Conservation (phyloP, 1,140 invertebrate genomes). For the Psix sp. region DNA sequence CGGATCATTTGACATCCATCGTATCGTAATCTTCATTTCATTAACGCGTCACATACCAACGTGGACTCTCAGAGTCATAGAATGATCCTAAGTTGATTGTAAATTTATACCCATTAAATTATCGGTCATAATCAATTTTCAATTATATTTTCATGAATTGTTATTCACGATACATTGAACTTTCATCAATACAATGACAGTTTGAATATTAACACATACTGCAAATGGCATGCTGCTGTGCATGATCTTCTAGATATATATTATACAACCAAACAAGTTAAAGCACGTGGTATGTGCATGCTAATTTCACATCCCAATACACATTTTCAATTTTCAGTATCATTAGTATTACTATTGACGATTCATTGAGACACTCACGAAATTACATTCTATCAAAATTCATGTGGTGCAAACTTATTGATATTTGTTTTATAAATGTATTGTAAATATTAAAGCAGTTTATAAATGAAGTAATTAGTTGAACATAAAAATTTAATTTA, state of each 20-base stretch:
- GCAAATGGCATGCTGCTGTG: conserved; percentile 67
- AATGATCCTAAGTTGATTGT: no score
- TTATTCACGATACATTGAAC: conserved; percentile 35
- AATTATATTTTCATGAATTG: conserved; percentile 26
- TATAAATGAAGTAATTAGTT: no score
- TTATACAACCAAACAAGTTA: conserved; percentile 30
- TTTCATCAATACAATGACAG: conserved; percentile 35
- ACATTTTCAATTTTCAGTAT: conserved; percentile 41
- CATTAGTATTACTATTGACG: conserved; percentile 24
- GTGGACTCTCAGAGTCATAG: no score
- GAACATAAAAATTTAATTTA: no score
- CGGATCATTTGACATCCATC: no score
- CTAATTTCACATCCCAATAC: conserved; percentile 37
- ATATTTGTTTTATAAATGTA: no score
- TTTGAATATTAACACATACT: conserved; percentile 41
- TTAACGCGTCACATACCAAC: no score
- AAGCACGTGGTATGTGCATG: conserved; percentile 49
- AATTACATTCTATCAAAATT: conserved; percentile 9
- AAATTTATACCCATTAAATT: no score
- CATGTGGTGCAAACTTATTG: conserved; percentile 4
- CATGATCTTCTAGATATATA: conserved; percentile 63
- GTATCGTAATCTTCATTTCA: no score
- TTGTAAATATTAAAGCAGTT: no score
- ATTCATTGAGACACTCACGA: conserved; percentile 18
- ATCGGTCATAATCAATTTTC: conserved; percentile 12